phyloP scores from a whole-genome alignment of 2,113 vertebrate species.

The Lucifuga dentata region DNA sequence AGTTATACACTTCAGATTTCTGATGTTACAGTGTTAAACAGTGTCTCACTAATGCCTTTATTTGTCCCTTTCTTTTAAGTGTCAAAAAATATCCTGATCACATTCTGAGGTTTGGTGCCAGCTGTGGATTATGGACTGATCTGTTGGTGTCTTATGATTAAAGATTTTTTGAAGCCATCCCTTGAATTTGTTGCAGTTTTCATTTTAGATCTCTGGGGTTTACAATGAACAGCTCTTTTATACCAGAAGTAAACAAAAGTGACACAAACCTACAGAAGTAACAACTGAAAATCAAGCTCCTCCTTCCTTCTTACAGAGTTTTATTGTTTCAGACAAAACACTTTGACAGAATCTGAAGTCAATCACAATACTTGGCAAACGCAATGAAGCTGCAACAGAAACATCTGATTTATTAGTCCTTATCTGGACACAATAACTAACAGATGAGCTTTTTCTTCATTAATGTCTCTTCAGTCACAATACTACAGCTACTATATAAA shows the following conservation, averaged over 20 bases:
- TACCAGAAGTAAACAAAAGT: too few species aligned
- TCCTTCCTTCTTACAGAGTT: conserved; percentile 39
- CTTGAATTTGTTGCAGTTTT: not conserved
- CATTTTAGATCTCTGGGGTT: not conserved
- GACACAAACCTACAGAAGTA: too few species aligned
- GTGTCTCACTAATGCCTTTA: conserved; percentile 3
- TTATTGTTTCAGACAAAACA: conserved; percentile 49
- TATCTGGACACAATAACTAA: conserved; percentile 41
- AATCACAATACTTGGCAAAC: conserved; percentile 45
- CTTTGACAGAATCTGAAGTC: conserved; percentile 9
- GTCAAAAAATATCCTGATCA: conserved; percentile 24
- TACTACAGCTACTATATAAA: conserved; percentile 19
- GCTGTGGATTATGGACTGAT: conserved; percentile 46
- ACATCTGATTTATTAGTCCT: conserved; percentile 41
- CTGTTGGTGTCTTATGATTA: conserved; percentile 60
- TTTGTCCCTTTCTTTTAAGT: conserved; percentile 33
- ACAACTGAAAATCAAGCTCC: not conserved
- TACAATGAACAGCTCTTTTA: conserved; percentile 1
- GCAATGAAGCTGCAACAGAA: conserved; percentile 36
- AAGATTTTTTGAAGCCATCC: conserved; percentile 64
- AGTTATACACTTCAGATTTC: conserved; percentile 13
- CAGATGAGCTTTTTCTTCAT: conserved; percentile 25
- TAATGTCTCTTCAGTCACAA: conserved; percentile 12
- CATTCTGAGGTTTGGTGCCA: conserved; percentile 49
- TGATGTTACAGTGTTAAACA: not conserved